Evolutionary conservation across 2,888 invertebrate species (phyloP).

Genomic region (Scaptodrosophila latifasciaeformis): DNA sequence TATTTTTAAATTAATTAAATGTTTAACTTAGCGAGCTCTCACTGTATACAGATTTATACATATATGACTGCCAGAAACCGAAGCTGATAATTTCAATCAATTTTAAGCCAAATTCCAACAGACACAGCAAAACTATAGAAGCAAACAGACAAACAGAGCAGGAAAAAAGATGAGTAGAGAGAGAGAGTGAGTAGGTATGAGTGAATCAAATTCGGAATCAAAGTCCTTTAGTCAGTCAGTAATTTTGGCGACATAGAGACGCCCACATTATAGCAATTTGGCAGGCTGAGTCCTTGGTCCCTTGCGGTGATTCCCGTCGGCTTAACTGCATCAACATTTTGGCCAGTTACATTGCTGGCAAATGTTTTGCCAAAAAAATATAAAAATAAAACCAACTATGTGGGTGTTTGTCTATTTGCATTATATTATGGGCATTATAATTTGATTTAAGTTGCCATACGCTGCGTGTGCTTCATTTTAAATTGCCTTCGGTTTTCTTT

Average conservation of each 20-base stretch:
- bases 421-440: no score
- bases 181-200: neutral
- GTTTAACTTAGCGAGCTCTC: no score
- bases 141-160: constrained; percentile 17
- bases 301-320: no score
- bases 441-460: neutral
- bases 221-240: neutral
- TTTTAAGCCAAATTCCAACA: constrained; percentile 53
- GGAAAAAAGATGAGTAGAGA: constrained; percentile 3
- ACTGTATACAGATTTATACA: constrained; percentile 4
- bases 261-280: no score
- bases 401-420: no score
- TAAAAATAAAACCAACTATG: no score
- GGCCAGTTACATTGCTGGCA: neutral
- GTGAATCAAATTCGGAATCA: no score
- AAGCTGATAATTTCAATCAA: constrained; percentile 70
- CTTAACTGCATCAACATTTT: neutral
- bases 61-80: constrained; percentile 55
- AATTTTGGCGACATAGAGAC: neutral
- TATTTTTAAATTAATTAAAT: no score
- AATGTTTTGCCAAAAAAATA: no score
- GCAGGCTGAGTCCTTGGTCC: no score
- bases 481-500: constrained; percentile 16
- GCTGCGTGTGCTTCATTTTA: constrained; percentile 1
- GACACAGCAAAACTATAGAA: no score